phyloP scores from a whole-genome alignment of 2,797 vertebrate species.

The Ataeniobius toweri region DNA sequence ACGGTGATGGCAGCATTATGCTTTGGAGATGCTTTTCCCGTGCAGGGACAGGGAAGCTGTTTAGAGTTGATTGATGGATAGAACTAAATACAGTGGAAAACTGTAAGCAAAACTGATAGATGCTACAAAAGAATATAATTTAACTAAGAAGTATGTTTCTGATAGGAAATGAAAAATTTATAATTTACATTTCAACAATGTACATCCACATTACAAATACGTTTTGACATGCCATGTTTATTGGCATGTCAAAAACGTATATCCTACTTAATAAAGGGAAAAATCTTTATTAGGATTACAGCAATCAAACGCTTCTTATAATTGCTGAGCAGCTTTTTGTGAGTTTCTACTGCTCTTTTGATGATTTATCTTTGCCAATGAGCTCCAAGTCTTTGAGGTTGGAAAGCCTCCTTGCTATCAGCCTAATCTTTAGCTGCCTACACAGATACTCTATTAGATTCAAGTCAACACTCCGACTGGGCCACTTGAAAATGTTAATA shows the following conservation, averaged over 20 bases:
- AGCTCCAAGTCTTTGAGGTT: not conserved
- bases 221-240: too few species aligned
- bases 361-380: not conserved
- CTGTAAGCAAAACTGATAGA: not conserved
- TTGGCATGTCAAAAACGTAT: not conserved
- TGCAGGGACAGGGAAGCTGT: not conserved
- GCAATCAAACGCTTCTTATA: too few species aligned
- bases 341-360: not conserved
- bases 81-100: not conserved
- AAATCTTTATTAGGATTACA: too few species aligned
- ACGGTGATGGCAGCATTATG: too few species aligned
- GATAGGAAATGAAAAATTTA: not conserved
- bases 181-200: not conserved
- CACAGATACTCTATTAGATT: not conserved
- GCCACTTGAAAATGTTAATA: too few species aligned
- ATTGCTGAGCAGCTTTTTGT: not conserved
- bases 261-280: too few species aligned
- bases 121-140: not conserved
- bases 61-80: not conserved
- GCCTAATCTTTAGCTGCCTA: not conserved
- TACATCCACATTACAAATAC: not conserved
- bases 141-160: not conserved
- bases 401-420: not conserved
- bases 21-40: not conserved
- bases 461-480: not conserved